Conservation (phyloP, 2,113 vertebrate species). For the Bambusicola thoracicus region DNA sequence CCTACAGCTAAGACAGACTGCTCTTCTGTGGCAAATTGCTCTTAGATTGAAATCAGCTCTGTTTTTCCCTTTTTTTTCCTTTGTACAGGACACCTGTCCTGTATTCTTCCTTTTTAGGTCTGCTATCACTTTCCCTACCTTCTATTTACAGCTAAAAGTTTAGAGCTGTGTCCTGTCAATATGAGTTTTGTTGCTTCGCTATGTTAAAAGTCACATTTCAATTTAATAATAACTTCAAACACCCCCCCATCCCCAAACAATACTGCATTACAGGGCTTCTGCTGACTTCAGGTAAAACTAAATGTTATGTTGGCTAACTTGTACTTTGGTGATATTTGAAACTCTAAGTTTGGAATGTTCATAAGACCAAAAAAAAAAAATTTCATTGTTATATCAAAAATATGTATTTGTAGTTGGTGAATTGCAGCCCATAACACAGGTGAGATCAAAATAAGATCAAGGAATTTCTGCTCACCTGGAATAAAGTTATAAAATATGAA, state of each 20-base stretch:
- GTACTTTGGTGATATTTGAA: background rate
- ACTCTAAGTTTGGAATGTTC: background rate
- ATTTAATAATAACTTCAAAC: background rate
- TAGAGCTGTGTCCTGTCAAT: background rate
- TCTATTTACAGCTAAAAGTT: background rate
- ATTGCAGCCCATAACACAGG: rapidly evolving
- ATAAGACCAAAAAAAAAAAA: background rate
- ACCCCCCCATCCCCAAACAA: background rate
- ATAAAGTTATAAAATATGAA: background rate
- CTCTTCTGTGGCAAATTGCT: background rate
- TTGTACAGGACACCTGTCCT: background rate
- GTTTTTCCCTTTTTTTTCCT: background rate
- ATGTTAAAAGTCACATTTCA: background rate
- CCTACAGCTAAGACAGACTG: background rate
- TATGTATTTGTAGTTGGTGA: background rate
- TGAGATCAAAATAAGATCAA: background rate
- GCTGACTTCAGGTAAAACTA: background rate
- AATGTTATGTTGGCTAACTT: background rate
- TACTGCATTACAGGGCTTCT: background rate
- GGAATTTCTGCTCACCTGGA: background rate
- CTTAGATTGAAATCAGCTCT: background rate
- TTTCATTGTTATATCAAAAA: background rate
- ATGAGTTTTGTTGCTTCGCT: background rate
- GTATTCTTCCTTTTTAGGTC: background rate
- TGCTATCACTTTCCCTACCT: background rate